Evolutionary conservation across 2,888 invertebrate species (phyloP).

Genomic region (Noctuana brunneofusca): DNA sequence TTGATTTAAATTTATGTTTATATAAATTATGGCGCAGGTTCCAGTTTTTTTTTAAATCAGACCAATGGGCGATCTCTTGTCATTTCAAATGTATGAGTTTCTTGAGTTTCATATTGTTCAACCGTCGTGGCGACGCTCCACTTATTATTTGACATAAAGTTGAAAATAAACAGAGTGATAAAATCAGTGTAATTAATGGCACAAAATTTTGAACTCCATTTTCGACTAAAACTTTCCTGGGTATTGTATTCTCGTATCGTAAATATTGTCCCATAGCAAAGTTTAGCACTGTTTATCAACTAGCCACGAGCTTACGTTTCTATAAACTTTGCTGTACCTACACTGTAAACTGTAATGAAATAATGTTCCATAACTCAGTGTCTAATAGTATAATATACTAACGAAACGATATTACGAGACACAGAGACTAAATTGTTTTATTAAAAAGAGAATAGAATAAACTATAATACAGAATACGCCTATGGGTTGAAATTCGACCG

Average conservation of each 20-base stretch:
- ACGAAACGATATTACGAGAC: neutral
- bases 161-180: too few species aligned
- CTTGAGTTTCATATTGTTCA: too few species aligned
- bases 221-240: neutral
- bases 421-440: neutral
- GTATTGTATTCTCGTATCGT: neutral
- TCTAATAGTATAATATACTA: neutral
- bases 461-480: too few species aligned
- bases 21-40: too few species aligned
- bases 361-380: conserved; percentile 16
- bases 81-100: too few species aligned
- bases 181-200: too few species aligned
- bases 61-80: too few species aligned
- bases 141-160: too few species aligned
- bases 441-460: neutral
- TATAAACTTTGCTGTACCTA: conserved; percentile 5
- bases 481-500: too few species aligned
- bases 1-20: too few species aligned
- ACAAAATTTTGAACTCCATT: neutral
- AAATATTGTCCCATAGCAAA: conserved; percentile 15
- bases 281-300: conserved; percentile 22
- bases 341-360: conserved; percentile 17
- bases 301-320: conserved; percentile 10
- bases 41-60: too few species aligned
- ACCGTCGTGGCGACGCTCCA: too few species aligned